Base-by-base conservation (phyloP, 2,797 vertebrate species). In the Acanthopagrus latus region DNA sequence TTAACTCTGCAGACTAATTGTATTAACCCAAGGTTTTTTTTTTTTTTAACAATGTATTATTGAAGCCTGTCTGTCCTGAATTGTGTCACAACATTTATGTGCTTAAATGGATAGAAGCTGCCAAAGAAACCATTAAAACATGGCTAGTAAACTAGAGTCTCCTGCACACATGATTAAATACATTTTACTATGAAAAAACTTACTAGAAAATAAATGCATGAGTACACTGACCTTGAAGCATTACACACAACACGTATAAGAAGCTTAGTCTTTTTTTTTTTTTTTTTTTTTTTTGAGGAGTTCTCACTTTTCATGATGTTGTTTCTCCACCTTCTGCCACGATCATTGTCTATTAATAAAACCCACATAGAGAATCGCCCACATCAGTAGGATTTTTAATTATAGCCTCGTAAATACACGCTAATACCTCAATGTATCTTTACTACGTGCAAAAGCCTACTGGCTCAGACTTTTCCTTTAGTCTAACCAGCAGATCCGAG, bases 71-170 rank as follows among this genome's bases (percentile, higher is more conserved):
- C 13, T 16, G 50, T 54, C 9, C 7, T 48, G 57, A 60, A 67
- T 10, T 38, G 13, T 47, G 6, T 43, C 33, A 12, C n/a, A 46
- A 21, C 23, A 29, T 20, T 46, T 2, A 38, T 23, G 25, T 29
- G 21, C 38, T 43, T n/a, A 7, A 52, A 51, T 75, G 16, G 55
- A 67, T 59, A 47, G 10, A 44, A 25, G 21, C 54, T 66, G 54
- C 44, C 44, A 65, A 65, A 33, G 33, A 64, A 9, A 50, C 16
- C 2, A 41, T 50, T 57, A 16, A 2, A 14, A 51, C n/a, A 11
- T 14, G 14, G 33, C 33, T 33, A 33, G 33, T 33, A 33, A 33
- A 33, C 1, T 33, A 33, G 33, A 33, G 1, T 8, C 33, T 7
- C 33, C 33, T 33, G 33, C 20, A 16, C 11, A 20, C 25, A 21